These are phyloP conservation scores for Agapornis canus DNA, from an alignment of 2,797 vertebrate genomes.

Conservation along the genomic window DNA sequence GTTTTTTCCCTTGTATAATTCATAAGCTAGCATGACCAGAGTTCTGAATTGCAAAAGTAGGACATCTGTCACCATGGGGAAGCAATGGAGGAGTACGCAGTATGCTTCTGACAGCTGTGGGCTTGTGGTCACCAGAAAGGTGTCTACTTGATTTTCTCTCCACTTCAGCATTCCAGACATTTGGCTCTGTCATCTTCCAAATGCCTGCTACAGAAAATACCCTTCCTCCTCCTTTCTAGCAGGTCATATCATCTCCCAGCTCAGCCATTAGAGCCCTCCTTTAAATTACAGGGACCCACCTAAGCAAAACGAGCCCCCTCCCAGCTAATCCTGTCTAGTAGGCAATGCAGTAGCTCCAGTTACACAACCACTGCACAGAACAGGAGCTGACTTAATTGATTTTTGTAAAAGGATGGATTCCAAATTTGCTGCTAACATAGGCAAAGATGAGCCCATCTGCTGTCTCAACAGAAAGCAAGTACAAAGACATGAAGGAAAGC, in stretches of 20 bases:
- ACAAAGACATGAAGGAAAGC: background rate
- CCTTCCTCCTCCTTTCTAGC: background rate
- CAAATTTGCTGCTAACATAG: background rate
- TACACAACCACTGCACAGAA: constrained; percentile 15
- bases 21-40: constrained; percentile 54
- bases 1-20: constrained; percentile 56
- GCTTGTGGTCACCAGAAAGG: constrained; percentile 53
- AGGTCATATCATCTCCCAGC: background rate
- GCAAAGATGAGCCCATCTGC: background rate
- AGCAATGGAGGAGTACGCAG: background rate
- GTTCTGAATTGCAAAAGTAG: constrained; percentile 59
- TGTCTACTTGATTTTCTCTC: constrained; percentile 1
- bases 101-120: constrained; percentile 32
- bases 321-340: background rate
- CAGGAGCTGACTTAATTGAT: background rate
- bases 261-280: background rate
- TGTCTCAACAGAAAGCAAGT: background rate
- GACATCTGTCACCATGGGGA: constrained; percentile 68
- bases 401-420: background rate
- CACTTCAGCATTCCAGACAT: background rate
- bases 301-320: background rate
- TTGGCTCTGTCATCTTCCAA: background rate
- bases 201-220: background rate
- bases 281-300: background rate
- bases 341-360: background rate